A percentile compares a stretch with the other conserved stretches of the same genome.
phyloP scores from a whole-genome alignment of 1,140 invertebrate species.

The Drosophila asahinai region DNA sequence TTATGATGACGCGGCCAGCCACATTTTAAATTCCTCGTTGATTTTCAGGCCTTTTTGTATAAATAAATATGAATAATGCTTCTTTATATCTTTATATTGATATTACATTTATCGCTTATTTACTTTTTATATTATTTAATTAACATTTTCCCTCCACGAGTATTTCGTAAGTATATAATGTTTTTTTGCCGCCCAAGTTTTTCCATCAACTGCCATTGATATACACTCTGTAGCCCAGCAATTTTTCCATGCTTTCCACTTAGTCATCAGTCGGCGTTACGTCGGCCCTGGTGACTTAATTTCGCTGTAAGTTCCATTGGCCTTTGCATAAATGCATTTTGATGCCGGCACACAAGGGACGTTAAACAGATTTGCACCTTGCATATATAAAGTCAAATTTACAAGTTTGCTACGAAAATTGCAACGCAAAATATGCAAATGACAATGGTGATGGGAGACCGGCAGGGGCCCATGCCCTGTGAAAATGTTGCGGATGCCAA shows the following conservation, averaged over 20 bases:
- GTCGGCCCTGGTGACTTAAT: conserved; percentile 52
- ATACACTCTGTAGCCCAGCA: conserved; percentile 3
- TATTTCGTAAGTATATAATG: not conserved
- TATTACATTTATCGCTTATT: not conserved
- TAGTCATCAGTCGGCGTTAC: conserved; percentile 29
- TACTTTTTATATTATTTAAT: conserved; percentile 14
- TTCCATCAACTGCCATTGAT: conserved; percentile 25
- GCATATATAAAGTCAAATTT: conserved; percentile 75
- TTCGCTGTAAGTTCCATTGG: conserved; percentile 61
- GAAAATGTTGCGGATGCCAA: conserved; percentile 39
- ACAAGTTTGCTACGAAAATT: conserved; percentile 73
- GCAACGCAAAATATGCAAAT: conserved; percentile 78
- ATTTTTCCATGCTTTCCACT: conserved; percentile 28
- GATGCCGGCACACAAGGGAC: conserved; percentile 50
- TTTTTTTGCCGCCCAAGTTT: conserved; percentile 16
- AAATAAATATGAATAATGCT: not conserved
- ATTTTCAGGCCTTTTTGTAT: not conserved
- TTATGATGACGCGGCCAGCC: not conserved
- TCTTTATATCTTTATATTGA: not conserved
- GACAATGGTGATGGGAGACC: conserved; percentile 31
- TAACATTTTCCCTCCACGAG: conserved; percentile 5
- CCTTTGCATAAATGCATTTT: conserved; percentile 78
- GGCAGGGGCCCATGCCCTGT: conserved; percentile 3
- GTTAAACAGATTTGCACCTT: conserved; percentile 81
- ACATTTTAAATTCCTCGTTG: not conserved